Conservation (phyloP, 2,113 vertebrate genomes). For the Craseonycteris thonglongyai region DNA sequence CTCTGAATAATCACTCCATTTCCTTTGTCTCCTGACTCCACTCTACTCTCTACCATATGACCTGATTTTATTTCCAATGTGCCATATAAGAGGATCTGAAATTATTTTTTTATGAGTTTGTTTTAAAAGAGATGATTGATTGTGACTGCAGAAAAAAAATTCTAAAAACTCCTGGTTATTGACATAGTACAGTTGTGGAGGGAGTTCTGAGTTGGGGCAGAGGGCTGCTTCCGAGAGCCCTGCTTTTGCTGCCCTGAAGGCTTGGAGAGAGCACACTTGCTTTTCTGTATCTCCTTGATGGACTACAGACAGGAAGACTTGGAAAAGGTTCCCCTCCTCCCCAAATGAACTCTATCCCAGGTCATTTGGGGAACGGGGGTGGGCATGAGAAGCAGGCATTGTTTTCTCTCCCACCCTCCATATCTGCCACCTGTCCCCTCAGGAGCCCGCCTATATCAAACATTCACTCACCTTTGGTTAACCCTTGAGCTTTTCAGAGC, state of each 20-base stretch:
- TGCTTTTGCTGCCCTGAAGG: neutral
- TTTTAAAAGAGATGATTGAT: neutral
- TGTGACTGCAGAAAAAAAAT: neutral
- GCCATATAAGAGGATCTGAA: neutral
- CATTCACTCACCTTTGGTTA: constrained; percentile 49
- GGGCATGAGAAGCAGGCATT: neutral
- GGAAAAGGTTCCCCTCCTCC: neutral
- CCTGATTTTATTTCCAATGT: neutral
- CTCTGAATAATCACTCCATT: neutral
- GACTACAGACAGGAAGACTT: neutral
- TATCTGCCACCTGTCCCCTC: constrained; percentile 41
- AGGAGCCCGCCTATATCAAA: constrained; percentile 27
- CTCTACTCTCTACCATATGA: neutral
- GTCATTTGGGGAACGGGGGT: neutral
- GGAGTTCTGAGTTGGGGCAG: neutral
- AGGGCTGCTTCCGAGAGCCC: neutral
- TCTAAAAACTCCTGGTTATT: neutral
- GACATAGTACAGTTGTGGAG: neutral
- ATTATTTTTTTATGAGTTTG: neutral
- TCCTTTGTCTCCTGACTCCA: neutral
- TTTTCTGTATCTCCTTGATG: constrained; percentile 1
- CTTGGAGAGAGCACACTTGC: constrained; percentile 2
- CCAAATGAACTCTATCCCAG: neutral
- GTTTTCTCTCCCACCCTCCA: neutral
- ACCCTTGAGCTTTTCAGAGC: constrained; percentile 38